phyloP scores from a whole-genome alignment of 2,888 invertebrate genomes.

The Callosobruchus maculatus region DNA sequence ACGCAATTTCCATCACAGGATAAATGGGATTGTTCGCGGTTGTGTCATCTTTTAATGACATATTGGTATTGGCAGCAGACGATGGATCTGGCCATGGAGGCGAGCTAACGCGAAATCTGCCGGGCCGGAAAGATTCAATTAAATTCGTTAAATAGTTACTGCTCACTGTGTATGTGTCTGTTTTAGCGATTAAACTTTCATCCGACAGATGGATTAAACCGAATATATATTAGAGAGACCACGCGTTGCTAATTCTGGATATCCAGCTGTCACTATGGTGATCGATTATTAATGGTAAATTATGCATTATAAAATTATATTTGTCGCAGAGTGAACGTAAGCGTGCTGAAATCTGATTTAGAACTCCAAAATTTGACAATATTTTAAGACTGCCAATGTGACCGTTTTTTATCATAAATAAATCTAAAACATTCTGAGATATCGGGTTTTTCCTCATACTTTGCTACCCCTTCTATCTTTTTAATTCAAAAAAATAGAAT shows the following conservation, averaged over 20 bases:
- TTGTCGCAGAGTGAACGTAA: no score
- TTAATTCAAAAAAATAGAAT: no score
- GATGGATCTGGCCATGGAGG: constrained; percentile 1
- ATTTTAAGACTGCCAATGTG: no score
- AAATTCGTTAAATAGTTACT: constrained; percentile 9
- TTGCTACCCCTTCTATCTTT: no score
- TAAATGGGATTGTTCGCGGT: constrained; percentile 31
- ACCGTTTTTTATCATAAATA: no score
- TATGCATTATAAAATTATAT: neutral
- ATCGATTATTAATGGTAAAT: neutral
- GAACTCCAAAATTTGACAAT: no score
- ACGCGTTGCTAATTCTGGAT: neutral
- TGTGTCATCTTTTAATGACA: constrained; percentile 30
- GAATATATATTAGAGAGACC: neutral
- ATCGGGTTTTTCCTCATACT: no score
- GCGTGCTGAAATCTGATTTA: no score
- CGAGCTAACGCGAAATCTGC: neutral
- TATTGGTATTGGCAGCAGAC: constrained; percentile 21
- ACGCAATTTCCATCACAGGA: constrained; percentile 31
- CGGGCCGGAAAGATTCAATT: constrained; percentile 11
- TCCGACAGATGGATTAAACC: neutral
- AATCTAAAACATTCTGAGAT: no score
- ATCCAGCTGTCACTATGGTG: neutral
- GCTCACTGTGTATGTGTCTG: neutral
- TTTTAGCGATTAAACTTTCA: neutral